A percentile compares a stretch with the other conserved stretches of the same genome.
Evolutionary conservation across 2,888 invertebrate genomes (phyloP).

Genomic region (Spatulosminthurus flaviceps): DNA sequence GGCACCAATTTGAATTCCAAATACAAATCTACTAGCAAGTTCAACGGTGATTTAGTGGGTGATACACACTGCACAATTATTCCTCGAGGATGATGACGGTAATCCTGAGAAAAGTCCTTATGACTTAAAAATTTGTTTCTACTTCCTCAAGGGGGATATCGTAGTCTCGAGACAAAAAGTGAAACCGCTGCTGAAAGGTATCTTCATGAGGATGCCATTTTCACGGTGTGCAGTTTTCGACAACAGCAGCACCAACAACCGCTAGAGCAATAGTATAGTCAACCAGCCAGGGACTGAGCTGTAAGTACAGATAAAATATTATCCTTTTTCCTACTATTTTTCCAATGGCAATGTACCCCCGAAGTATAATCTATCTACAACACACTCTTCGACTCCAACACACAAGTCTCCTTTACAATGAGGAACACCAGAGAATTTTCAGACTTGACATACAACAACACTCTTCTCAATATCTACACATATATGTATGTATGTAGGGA

Average conservation of each 20-base stretch:
- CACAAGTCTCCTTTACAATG: conserved; percentile 11
- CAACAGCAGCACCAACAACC: conserved; percentile 35
- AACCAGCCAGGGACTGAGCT: conserved; percentile 29
- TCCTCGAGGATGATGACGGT: no score
- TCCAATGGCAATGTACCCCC: conserved; percentile 42
- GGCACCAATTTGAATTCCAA: no score
- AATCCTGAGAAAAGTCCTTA: background rate
- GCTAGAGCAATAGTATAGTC: conserved; percentile 13
- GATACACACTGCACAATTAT: background rate
- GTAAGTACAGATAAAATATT: conserved; percentile 29
- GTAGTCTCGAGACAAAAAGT: conserved; percentile 16
- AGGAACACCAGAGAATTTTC: conserved; percentile 14
- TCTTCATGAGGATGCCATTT: conserved; percentile 42
- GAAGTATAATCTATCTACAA: conserved; percentile 6
- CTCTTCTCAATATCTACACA: conserved; percentile 1
- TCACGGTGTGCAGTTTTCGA: conserved; percentile 41
- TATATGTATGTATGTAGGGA: background rate
- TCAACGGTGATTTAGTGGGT: background rate
- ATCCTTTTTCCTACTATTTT: conserved; percentile 36
- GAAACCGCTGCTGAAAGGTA: conserved; percentile 41
- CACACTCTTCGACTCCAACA: conserved; percentile 11
- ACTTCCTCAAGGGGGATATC: conserved; percentile 13
- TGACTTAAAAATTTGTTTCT: background rate
- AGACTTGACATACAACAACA: conserved; percentile 18
- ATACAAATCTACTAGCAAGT: conserved; percentile 20